Evolutionary conservation across 2,888 invertebrate species (phyloP), one percentile per base, ranked within the genome.

Genomic region (Caenorhabditis afra): DNA sequence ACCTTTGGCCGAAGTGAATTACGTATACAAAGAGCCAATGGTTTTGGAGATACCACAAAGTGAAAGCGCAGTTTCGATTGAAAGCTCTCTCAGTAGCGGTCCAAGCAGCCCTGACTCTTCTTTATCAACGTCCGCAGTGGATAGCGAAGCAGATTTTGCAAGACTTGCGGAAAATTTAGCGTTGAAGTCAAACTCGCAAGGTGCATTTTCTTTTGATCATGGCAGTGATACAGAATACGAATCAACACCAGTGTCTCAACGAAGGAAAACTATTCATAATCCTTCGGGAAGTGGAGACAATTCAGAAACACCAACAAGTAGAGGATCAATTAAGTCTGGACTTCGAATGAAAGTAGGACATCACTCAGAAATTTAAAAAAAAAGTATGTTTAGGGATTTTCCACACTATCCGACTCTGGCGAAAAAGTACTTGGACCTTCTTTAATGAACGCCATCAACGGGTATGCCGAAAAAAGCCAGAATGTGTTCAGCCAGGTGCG

Each of bases 11-110:
- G 82, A 88, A 65, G 89, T 90, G 1, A 85, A 87, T 77, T 88
- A 90, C 90, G 94, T 97, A 12, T 98, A 96, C 92, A 94, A 94
- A 90, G 97, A 97, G 1, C 98, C 98, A 0, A 94, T 94, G 53
- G 93, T 94, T 8, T 92, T 98, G 35, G 95, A 95, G 91, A 94
- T 95, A 88, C 96, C 95, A 0, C 81, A 81, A 53, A 86, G 86
- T 70, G 87, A 86, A 49, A 88, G 86, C 23, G 85, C 75, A 3
- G 81, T 81, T 14, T 87, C 87, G 0, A 83, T 89, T 16, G 87
- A 83, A 20, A 88, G 88, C 47, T 87, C 89, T 0, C 73, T 86
- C 7, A 89, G 89, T 45, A 89, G 88, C 66, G 89, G 89, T 20
- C 77, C 86, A 76, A 74, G 68, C 39, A 78, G 84, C 66, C 88